Base-by-base conservation (phyloP, 2,888 invertebrate species). In the Drosophila kambysellisi region DNA sequence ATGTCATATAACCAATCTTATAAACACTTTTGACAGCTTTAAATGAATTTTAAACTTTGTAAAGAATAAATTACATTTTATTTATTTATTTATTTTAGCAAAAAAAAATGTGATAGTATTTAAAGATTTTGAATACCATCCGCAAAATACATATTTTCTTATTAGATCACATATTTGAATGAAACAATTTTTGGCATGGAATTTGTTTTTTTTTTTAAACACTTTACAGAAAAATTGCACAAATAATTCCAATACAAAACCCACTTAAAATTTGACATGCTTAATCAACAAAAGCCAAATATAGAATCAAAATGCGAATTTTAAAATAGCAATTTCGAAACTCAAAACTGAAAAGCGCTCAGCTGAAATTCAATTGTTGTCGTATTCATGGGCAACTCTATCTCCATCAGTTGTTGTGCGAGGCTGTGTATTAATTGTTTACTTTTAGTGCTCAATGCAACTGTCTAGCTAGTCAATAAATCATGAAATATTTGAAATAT, bases 401-500 rank as follows among this genome's bases (percentile, higher is more conserved):
- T 39, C 15, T 48, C 54, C 25, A 25, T 32, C 33, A 6, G 12
- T 57, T 20, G 32, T 30, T 57, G 9, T 48, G n/a, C 30, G 50
- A 15, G 39, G 48, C 41, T 37, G 48, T 62, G 30, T 43, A 61
- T 65, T 53, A 77, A 77, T 77, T 72, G 78, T 46, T 52, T 41
- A 48, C 63, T 67, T 67, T 53, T 60, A 20, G 32, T 50, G 43
- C 48, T 50, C 35, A 30, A 3, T 46, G 61, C 41, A 37, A 57
- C 50, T 76, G 74, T 75, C 46, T 25, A 46, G 25, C 75, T 72
- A 86, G 83, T 83, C 87, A 88, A 88, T 83, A 83, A 83, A 83
- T 80, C 80, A 86, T 86, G 76, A 83, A 88, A 83, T 83, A 86
- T 88, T 83, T 89, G 63, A 87, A 89, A 76, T 81, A 89, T 86